A percentile compares a stretch with the other conserved stretches of the same genome.
Evolutionary conservation across 2,888 invertebrate genomes (phyloP).

Genomic region (Drosophila tripunctata): DNA sequence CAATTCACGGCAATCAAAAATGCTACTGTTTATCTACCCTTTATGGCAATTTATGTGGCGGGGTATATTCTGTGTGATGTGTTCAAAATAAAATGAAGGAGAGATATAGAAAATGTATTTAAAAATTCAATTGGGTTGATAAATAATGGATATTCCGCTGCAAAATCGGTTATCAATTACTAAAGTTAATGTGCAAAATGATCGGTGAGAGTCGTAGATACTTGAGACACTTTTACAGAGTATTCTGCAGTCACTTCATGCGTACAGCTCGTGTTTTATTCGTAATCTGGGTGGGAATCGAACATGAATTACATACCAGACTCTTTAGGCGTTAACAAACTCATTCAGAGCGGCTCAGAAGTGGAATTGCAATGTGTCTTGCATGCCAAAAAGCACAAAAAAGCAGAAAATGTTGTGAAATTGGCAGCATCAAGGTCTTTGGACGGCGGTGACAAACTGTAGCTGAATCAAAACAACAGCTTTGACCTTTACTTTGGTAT

Average conservation of each 20-base stretch:
- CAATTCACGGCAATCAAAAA: slow-evolving; percentile 41
- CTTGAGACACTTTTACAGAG: neutral
- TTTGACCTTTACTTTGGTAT: slow-evolving; percentile 68
- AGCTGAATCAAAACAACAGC: slow-evolving; percentile 20
- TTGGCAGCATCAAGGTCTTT: slow-evolving; percentile 59
- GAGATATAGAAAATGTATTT: too few species aligned
- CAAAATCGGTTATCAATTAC: too few species aligned
- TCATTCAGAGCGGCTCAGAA: slow-evolving; percentile 22
- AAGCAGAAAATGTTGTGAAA: slow-evolving; percentile 62
- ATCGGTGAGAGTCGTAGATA: too few species aligned
- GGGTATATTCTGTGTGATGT: neutral
- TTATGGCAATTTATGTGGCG: neutral
- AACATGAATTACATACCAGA: slow-evolving; percentile 41
- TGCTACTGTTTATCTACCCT: slow-evolving; percentile 48
- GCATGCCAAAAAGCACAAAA: slow-evolving; percentile 60
- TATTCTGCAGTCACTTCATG: neutral
- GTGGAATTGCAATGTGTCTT: slow-evolving; percentile 60
- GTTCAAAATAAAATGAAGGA: too few species aligned
- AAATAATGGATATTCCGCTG: too few species aligned
- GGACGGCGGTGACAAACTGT: slow-evolving; percentile 44
- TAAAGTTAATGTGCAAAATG: too few species aligned
- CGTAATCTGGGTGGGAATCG: slow-evolving; percentile 39
- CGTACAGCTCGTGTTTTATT: slow-evolving; percentile 3
- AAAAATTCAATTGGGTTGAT: too few species aligned
- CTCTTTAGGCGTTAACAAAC: slow-evolving; percentile 33